Percentiles rank a stretch among this genome's conserved stretches.
These are phyloP conservation scores for Jaculus jaculus DNA, from an alignment of 2,113 vertebrate genomes.

Conservation along the genomic window DNA sequence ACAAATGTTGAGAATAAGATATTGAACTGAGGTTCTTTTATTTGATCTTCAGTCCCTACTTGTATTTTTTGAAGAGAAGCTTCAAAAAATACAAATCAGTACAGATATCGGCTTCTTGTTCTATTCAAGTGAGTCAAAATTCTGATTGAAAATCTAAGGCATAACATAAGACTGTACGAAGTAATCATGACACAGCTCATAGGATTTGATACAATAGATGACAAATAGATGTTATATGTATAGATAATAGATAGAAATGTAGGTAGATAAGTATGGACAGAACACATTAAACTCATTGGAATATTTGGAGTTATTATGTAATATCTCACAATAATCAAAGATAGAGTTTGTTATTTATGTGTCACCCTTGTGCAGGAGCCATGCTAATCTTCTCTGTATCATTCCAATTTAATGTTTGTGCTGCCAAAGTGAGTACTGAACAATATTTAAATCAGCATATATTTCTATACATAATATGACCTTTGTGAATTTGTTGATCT, in stretches of 20 bases:
- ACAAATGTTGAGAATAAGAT: background rate
- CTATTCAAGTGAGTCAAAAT: background rate
- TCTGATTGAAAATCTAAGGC: background rate
- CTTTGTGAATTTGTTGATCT: background rate
- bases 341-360: background rate
- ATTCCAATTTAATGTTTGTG: too few relatives aligned
- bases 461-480: background rate
- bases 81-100: background rate
- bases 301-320: background rate
- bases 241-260: background rate
- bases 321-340: background rate
- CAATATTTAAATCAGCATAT: background rate
- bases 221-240: too few relatives aligned
- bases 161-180: background rate
- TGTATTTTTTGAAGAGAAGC: background rate
- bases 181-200: background rate
- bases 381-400: too few relatives aligned
- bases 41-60: background rate
- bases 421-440: too few relatives aligned
- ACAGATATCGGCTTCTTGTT: background rate
- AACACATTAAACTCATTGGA: background rate
- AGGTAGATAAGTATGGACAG: background rate
- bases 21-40: background rate
- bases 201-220: background rate
- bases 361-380: too few relatives aligned